Evolutionary conservation across 2,797 vertebrate species (phyloP).

Genomic region (Synanceia verrucosa): DNA sequence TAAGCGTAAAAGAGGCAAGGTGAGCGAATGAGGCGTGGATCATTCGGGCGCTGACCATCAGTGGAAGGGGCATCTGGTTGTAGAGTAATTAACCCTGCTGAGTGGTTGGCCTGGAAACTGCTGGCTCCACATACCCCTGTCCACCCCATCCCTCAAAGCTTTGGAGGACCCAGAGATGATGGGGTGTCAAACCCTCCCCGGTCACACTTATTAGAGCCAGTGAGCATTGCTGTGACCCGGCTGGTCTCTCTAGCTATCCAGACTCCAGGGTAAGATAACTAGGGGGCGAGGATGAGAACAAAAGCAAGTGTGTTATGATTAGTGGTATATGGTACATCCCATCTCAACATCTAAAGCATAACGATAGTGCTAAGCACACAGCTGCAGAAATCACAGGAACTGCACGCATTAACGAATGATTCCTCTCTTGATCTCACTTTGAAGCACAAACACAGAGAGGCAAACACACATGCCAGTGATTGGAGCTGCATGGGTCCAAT

Average conservation of each 20-base stretch:
- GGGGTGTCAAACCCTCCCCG: slow-evolving; percentile 56
- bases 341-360: slow-evolving; percentile 31
- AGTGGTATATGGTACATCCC: slow-evolving; percentile 12
- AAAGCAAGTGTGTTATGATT: slow-evolving; percentile 32
- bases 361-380: slow-evolving; percentile 20
- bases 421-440: slow-evolving; percentile 41
- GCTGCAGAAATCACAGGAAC: slow-evolving; percentile 18
- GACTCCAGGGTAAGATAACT: slow-evolving; percentile 15
- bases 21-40: slow-evolving; percentile 58
- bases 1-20: slow-evolving; percentile 59
- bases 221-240: slow-evolving; percentile 42
- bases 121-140: slow-evolving; percentile 54
- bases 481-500: slow-evolving; percentile 14
- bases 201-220: slow-evolving; percentile 69
- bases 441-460: slow-evolving; percentile 31
- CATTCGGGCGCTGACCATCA: slow-evolving; percentile 54
- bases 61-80: slow-evolving; percentile 55
- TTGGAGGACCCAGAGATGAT: slow-evolving; percentile 58
- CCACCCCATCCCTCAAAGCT: slow-evolving; percentile 59
- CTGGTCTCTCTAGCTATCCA: slow-evolving; percentile 31
- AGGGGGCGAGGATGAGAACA: slow-evolving; percentile 30
- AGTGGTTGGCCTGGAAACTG: slow-evolving; percentile 66
- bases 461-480: slow-evolving; percentile 42
- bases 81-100: slow-evolving; percentile 76
- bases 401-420: slow-evolving; percentile 27